Percentiles rank a stretch among this genome's conserved stretches.
These are phyloP conservation scores for Netelia melanura DNA, from an alignment of 2,888 invertebrate species.

Conservation along the genomic window DNA sequence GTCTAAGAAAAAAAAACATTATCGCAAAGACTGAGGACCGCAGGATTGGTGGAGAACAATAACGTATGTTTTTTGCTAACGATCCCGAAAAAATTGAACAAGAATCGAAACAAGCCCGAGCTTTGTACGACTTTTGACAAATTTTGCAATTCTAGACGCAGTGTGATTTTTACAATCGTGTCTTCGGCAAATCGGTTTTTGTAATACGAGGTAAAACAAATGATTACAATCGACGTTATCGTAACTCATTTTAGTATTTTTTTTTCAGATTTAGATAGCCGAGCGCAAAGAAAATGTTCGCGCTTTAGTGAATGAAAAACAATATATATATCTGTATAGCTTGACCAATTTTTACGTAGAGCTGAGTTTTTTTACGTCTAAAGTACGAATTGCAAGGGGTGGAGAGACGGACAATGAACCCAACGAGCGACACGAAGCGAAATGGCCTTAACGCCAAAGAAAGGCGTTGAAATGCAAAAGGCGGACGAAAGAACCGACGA, in stretches of 20 bases:
- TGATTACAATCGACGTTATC: neutral
- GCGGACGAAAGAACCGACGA: conserved; percentile 48
- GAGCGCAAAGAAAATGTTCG: conserved; percentile 6
- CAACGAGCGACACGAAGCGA: neutral
- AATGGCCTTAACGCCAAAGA: neutral
- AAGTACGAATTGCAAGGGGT: conserved; percentile 55
- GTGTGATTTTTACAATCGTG: conserved; percentile 44
- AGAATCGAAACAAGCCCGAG: conserved; percentile 37
- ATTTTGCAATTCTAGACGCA: conserved; percentile 41
- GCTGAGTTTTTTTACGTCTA: conserved; percentile 66
- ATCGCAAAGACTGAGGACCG: conserved; percentile 66
- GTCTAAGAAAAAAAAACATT: conserved; percentile 43
- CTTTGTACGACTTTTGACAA: conserved; percentile 59
- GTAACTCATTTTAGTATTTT: conserved; percentile 31
- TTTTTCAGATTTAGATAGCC: conserved; percentile 49
- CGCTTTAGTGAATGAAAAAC: conserved; percentile 9
- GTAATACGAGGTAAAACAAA: neutral
- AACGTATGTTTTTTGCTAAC: conserved; percentile 41
- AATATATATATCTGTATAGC: conserved; percentile 63
- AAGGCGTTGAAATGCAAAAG: conserved; percentile 17
- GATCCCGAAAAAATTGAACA: conserved; percentile 29
- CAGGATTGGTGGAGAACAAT: conserved; percentile 61
- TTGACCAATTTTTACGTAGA: conserved; percentile 77
- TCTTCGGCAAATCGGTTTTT: conserved; percentile 30
- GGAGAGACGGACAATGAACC: neutral